A percentile compares a stretch with the other conserved stretches of the same genome.
Conservation (phyloP, 2,888 invertebrate genomes). For the Carpatolechia fugitivella region DNA sequence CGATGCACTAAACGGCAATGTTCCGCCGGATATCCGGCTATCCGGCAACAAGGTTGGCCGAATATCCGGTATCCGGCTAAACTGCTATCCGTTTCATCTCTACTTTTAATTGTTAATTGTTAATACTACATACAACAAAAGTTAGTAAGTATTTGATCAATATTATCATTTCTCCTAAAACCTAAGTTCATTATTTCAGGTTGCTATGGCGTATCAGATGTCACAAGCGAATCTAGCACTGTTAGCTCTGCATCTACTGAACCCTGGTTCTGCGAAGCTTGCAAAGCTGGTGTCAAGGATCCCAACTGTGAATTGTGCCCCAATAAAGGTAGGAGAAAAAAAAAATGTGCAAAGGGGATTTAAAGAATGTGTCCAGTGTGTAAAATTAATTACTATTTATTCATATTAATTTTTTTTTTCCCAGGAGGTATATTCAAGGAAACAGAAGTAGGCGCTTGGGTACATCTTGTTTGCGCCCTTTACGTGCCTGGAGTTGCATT, state of each 20-base stretch:
- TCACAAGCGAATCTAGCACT: constrained; percentile 93
- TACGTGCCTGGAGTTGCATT: constrained; percentile 99
- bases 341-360: neutral
- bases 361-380: neutral
- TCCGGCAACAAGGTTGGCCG: too few relatives aligned
- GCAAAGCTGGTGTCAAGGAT: constrained; percentile 92
- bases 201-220: constrained; percentile 96
- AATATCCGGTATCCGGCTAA: neutral
- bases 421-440: constrained; percentile 94
- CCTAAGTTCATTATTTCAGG: too few relatives aligned
- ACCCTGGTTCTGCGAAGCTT: constrained; percentile 99
- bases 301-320: constrained; percentile 98
- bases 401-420: constrained; percentile 25
- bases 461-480: constrained; percentile 97
- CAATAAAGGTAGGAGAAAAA: constrained; percentile 80
- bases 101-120: too few relatives aligned
- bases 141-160: too few relatives aligned
- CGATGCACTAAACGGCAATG: too few relatives aligned
- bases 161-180: too few relatives aligned
- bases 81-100: neutral
- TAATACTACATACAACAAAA: too few relatives aligned
- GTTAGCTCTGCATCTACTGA: constrained; percentile 97
- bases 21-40: too few relatives aligned
- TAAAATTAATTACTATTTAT: neutral
- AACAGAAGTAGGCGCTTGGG: constrained; percentile 98